Conservation (phyloP, 2,113 vertebrate species). For the Ranitomeya variabilis region DNA sequence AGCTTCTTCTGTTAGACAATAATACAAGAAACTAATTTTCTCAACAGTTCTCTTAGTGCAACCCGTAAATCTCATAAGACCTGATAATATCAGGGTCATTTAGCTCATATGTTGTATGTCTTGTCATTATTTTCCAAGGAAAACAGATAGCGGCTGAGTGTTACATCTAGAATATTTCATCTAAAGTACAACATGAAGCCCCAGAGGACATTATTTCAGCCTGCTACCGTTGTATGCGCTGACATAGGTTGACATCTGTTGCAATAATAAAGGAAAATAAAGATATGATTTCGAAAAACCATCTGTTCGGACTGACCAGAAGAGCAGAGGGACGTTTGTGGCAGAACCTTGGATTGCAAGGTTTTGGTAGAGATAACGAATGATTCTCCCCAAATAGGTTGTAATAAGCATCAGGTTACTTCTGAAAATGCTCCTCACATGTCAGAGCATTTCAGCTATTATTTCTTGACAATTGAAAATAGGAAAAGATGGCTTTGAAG, state of each 20-base stretch:
- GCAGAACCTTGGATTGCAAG: not conserved
- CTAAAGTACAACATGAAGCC: not conserved
- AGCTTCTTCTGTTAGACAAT: not conserved
- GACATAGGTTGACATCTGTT: constrained; percentile 27
- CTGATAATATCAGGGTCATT: constrained; percentile 4
- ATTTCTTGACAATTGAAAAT: constrained; percentile 4
- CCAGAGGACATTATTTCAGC: constrained; percentile 2
- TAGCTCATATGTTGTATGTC: constrained; percentile 21
- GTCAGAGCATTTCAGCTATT: not conserved
- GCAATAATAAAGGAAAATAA: not conserved
- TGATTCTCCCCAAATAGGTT: not conserved
- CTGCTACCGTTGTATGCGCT: not conserved
- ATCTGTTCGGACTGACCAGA: not conserved
- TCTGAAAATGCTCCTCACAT: not conserved
- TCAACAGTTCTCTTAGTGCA: constrained; percentile 6
- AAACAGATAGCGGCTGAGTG: not conserved
- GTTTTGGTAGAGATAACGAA: not conserved
- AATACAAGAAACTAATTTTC: constrained; percentile 21
- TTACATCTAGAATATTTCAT: constrained; percentile 26
- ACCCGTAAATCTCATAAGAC: not conserved
- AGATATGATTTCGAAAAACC: not conserved
- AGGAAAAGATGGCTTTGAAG: constrained; percentile 10
- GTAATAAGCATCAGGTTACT: constrained; percentile 16
- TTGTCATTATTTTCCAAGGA: constrained; percentile 8
- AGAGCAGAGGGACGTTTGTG: not conserved